These are phyloP conservation scores for Sebastolobus alascanus DNA, from an alignment of 2,797 vertebrate species.

Conservation along the genomic window DNA sequence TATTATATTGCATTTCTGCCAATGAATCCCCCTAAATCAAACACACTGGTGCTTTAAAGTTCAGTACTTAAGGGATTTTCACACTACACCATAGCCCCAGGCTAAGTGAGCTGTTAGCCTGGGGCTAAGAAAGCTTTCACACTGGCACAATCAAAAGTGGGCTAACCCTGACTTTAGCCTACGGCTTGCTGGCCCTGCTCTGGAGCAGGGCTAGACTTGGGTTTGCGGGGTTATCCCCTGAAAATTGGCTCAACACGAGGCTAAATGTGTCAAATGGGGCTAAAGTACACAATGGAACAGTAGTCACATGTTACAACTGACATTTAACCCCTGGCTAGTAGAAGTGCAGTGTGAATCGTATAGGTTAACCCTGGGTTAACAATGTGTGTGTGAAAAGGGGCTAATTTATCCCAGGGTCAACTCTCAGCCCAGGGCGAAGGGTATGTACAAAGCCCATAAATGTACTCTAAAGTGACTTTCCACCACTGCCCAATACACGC, in stretches of 20 bases:
- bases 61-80: background rate
- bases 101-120: background rate
- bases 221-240: background rate
- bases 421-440: background rate
- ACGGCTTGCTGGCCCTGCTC: background rate
- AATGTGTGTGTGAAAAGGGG: background rate
- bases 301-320: background rate
- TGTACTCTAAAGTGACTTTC: background rate
- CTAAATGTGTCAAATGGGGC: background rate
- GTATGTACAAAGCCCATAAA: background rate
- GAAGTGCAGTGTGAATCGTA: background rate
- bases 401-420: background rate
- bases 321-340: background rate
- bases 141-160: background rate
- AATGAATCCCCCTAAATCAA: no score
- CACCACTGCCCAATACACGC: background rate
- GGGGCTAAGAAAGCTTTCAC: background rate
- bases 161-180: background rate
- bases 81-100: background rate
- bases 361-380: background rate
- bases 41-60: background rate
- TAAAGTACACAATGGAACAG: background rate
- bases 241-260: background rate
- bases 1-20: no score
- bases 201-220: background rate